These are phyloP conservation scores for Camelus dromedarius DNA, from an alignment of 2,113 vertebrate genomes.

Conservation along the genomic window DNA sequence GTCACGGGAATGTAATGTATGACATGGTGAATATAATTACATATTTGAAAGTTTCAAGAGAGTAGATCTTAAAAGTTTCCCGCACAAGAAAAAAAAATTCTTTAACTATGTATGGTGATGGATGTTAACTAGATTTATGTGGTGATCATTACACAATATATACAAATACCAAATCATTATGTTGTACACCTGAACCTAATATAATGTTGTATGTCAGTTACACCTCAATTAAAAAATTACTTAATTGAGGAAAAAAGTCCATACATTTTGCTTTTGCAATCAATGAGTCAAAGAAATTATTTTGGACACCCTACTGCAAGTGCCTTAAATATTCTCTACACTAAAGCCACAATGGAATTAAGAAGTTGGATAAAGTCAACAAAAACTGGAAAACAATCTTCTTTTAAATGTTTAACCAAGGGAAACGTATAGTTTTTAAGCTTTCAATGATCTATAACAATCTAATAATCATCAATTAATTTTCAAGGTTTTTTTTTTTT, in stretches of 20 bases:
- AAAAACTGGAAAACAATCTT: background rate
- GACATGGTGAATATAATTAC: background rate
- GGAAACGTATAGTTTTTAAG: background rate
- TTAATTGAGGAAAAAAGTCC: background rate
- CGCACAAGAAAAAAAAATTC: background rate
- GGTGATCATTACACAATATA: background rate
- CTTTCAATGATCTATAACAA: background rate
- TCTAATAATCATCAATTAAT: background rate
- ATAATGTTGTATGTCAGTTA: background rate
- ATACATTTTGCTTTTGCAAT: background rate
- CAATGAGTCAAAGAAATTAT: background rate
- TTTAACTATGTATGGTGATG: background rate
- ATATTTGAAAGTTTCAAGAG: background rate
- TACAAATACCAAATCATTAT: background rate
- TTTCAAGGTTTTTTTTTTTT: background rate
- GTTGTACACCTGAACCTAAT: background rate
- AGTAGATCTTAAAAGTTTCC: background rate
- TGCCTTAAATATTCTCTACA: background rate
- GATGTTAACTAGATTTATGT: background rate
- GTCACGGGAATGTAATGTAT: background rate
- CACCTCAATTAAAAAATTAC: background rate
- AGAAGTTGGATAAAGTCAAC: background rate
- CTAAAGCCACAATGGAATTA: background rate
- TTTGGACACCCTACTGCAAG: background rate
- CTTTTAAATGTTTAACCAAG: background rate